Base-by-base conservation (phyloP, 2,113 vertebrate genomes). In the Lophius piscatorius region DNA sequence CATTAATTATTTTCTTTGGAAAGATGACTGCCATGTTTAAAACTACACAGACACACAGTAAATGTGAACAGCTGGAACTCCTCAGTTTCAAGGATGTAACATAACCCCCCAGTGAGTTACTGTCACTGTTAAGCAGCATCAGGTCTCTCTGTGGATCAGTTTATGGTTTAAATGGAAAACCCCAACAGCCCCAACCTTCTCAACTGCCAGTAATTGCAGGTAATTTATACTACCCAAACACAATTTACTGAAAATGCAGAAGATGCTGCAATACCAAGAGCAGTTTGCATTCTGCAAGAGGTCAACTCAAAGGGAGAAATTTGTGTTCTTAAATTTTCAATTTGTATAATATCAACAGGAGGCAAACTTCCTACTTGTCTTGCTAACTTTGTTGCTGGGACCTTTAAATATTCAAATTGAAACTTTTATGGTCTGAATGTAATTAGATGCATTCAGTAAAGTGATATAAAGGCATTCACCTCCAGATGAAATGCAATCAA, bases 171-270 rank as follows among this genome's bases (percentile, higher is more conserved):
- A 54, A 48, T 78, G 78, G 81, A 86, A 88, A 81, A 70, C 56
- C 55, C 67, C 23, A 55, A 66, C 24, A 66, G 63, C 50, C 56
- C 14, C 36, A 31, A 62, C 70, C 63, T 51, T 46, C 58, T 60
- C 62, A 62, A 58, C 60, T 51, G 76, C 50, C 69, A 50, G 70
- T 83, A 75, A 85, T 80, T 72, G 31, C 40, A 47, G 57, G 49
- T 62, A 68, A 49, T 77, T 83, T 80, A 38, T 63, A 68, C 69
- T 73, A 64, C 60, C 60, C 65, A 79, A 81, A 78, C 54, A 68
- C 39, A 40, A 70, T 77, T 82, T 72, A 66, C 68, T 40, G 41
- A 65, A 74, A 68, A 45, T 40, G 39, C 64, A 50, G 1, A 4
- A 17, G n/a, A 44, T 29, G 45, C 23, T 40, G 24, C 22, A 65